Evolutionary conservation across 2,888 invertebrate species (phyloP).

Genomic region (Lasius fuliginosus): DNA sequence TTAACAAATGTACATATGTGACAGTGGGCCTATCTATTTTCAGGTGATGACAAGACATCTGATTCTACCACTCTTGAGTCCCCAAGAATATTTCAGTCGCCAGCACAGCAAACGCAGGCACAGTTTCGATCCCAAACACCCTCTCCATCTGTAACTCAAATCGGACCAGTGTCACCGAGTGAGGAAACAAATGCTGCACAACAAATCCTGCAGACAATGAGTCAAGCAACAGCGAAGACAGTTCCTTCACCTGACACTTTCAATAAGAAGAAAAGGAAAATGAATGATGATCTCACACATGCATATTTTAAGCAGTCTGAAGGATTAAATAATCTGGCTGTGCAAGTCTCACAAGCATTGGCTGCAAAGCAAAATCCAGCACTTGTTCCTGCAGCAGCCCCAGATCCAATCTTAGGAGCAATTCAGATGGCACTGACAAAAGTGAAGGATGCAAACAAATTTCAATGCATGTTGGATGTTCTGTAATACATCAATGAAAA

Average conservation of each 20-base stretch:
- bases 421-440: not conserved
- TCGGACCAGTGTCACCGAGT: not conserved
- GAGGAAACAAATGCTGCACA: not conserved
- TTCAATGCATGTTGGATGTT: not conserved
- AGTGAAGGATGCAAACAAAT: not conserved
- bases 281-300: not conserved
- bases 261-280: not conserved
- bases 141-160: not conserved
- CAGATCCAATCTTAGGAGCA: not conserved
- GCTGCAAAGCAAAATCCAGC: not conserved
- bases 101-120: not conserved
- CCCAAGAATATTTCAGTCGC: not conserved
- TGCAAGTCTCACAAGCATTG: not conserved
- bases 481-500: not conserved
- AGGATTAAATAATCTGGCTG: not conserved
- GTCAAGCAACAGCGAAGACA: not conserved
- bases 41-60: constrained; percentile 11
- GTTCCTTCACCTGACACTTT: not conserved
- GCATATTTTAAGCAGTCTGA: not conserved
- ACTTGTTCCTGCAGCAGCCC: not conserved
- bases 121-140: not conserved
- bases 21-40: not conserved
- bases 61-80: not conserved
- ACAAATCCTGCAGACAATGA: not conserved
- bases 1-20: not conserved